Conservation (phyloP, 2,113 vertebrate species). For the Cyanoramphus novaezelandiae region DNA sequence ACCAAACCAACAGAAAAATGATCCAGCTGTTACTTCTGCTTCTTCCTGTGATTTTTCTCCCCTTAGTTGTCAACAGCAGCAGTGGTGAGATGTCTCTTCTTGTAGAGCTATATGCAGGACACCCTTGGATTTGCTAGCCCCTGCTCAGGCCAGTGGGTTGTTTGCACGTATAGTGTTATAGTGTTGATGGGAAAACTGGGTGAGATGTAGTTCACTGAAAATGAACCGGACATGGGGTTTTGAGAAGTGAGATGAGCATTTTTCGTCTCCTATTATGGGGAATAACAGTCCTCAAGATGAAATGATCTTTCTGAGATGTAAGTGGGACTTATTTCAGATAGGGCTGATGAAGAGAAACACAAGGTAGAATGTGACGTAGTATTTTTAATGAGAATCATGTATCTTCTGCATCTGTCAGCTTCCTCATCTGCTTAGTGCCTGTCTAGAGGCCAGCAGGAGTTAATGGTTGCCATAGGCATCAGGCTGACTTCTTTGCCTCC, state of each 20-base stretch:
- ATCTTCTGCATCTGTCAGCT: neutral
- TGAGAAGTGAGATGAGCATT: neutral
- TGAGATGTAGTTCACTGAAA: neutral
- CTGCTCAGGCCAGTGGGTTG: neutral
- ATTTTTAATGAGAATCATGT: neutral
- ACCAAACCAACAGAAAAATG: neutral
- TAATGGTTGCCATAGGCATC: neutral
- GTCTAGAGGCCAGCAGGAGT: neutral
- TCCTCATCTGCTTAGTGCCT: neutral
- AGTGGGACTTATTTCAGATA: neutral
- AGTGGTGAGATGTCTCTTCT: accelerated
- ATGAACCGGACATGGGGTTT: neutral
- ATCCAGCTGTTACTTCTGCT: neutral
- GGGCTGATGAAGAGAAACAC: neutral
- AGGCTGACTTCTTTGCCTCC: neutral
- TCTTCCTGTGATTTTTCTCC: neutral
- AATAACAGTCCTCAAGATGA: neutral
- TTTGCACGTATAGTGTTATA: neutral
- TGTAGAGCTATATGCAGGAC: neutral
- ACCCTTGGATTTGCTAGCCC: accelerated
- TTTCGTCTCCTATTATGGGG: neutral
- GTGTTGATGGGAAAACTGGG: neutral
- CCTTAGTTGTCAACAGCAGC: neutral
- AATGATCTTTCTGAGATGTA: neutral
- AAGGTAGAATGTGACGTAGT: neutral